Evolutionary conservation across 2,113 vertebrate species (phyloP).

Genomic region (Eclectus roratus): DNA sequence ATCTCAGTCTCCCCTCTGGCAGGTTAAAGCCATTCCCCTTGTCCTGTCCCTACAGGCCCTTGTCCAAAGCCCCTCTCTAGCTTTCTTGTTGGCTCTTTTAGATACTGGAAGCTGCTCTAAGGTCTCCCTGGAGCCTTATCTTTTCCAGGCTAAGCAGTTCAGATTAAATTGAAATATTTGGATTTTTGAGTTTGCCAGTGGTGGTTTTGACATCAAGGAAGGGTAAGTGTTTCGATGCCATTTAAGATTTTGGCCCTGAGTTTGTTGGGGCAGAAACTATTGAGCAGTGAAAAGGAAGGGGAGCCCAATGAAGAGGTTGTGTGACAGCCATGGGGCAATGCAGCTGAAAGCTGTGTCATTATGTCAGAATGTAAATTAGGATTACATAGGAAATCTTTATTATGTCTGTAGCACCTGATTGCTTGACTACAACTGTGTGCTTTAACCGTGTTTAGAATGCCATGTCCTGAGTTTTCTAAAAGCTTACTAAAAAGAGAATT

Average conservation of each 20-base stretch:
- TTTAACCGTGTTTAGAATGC: background rate
- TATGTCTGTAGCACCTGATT: background rate
- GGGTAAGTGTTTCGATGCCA: background rate
- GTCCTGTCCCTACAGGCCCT: background rate
- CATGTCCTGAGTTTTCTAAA: conserved; percentile 18
- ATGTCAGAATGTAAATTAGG: background rate
- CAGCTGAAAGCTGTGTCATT: background rate
- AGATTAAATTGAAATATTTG: background rate
- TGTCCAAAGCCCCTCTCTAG: background rate
- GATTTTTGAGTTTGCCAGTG: background rate
- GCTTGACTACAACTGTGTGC: background rate
- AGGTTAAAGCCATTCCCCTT: background rate
- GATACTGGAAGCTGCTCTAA: background rate
- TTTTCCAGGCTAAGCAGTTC: background rate
- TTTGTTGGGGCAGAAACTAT: background rate
- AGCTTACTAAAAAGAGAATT: conserved; percentile 17
- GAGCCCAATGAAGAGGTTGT: accelerated
- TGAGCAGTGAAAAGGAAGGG: background rate
- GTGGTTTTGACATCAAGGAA: background rate
- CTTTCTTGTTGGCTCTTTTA: background rate
- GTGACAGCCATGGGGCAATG: background rate
- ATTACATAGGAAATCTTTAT: conserved; percentile 21
- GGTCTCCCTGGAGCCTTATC: background rate
- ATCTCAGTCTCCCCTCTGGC: background rate
- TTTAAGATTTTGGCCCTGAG: background rate